These are phyloP conservation scores for Physeter macrocephalus DNA, from an alignment of 2,113 vertebrate genomes.

Conservation along the genomic window DNA sequence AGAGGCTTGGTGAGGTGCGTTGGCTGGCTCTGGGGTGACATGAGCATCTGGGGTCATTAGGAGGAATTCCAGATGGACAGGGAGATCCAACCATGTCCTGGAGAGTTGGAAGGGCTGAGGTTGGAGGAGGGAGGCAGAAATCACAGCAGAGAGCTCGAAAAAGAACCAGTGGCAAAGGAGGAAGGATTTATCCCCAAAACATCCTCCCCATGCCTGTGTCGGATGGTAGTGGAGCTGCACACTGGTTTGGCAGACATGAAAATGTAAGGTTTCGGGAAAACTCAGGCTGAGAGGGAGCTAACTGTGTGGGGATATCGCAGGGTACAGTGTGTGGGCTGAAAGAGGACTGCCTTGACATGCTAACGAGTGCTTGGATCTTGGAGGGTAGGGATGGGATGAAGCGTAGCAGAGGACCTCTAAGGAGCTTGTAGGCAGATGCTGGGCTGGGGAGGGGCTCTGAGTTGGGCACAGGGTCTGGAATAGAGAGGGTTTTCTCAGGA, in stretches of 20 bases:
- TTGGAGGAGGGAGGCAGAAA: not conserved
- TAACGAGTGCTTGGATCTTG: conserved; percentile 26
- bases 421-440: not conserved
- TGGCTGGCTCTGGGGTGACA: not conserved
- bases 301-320: not conserved
- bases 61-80: not conserved
- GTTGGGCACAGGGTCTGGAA: not conserved
- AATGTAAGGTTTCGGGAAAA: not conserved
- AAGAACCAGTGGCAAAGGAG: not conserved
- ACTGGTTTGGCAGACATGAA: not conserved
- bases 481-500: not conserved
- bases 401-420: not conserved
- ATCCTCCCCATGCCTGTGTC: not conserved
- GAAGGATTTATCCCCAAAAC: not conserved
- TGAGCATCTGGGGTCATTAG: not conserved
- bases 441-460: not conserved
- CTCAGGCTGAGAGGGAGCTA: not conserved
- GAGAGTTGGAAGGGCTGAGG: not conserved
- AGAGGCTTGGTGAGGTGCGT: fast-evolving
- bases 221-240: not conserved
- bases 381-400: not conserved
- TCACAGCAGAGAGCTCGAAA: not conserved
- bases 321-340: not conserved
- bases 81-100: not conserved
- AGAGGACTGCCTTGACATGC: conserved; percentile 14